A percentile compares a stretch with the other conserved stretches of the same genome.
These are phyloP conservation scores for Eulemur rufifrons DNA, from an alignment of 2,113 vertebrate genomes.

Conservation along the genomic window DNA sequence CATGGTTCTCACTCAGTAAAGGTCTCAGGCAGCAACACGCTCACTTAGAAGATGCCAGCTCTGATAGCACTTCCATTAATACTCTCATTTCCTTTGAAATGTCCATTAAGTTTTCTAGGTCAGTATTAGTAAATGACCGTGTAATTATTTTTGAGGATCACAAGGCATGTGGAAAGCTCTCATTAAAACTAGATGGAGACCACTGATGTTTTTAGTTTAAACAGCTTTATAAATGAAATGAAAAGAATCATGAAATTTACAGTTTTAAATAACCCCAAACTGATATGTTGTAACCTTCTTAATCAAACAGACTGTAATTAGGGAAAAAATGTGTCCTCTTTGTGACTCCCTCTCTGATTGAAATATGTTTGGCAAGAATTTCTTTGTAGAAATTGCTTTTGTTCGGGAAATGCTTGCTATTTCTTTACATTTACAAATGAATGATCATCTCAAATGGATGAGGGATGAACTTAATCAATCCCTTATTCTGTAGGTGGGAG, in stretches of 20 bases:
- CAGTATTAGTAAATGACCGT: neutral
- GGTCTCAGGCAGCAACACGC: neutral
- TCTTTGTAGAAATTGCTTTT: conserved; percentile 54
- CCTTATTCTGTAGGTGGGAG: neutral
- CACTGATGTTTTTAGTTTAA: neutral
- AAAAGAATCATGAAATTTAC: neutral
- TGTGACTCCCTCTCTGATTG: neutral
- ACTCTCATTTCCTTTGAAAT: conserved; percentile 16
- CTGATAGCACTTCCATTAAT: neutral
- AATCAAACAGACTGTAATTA: conserved; percentile 38
- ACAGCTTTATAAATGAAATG: neutral
- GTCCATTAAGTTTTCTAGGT: neutral
- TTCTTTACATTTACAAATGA: conserved; percentile 19
- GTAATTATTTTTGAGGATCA: neutral
- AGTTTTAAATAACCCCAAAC: neutral
- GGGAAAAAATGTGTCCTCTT: neutral
- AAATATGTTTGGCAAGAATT: conserved; percentile 35
- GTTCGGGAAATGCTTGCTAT: conserved; percentile 8
- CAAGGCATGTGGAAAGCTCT: neutral
- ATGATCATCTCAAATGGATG: neutral
- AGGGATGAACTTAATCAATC: conserved; percentile 15
- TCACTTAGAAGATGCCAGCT: neutral
- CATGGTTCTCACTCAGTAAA: neutral
- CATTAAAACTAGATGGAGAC: conserved; percentile 29
- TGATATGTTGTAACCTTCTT: neutral